A percentile compares a stretch with the other conserved stretches of the same genome.
phyloP scores from a whole-genome alignment of 2,797 vertebrate species.

The Aphelocoma californica region DNA sequence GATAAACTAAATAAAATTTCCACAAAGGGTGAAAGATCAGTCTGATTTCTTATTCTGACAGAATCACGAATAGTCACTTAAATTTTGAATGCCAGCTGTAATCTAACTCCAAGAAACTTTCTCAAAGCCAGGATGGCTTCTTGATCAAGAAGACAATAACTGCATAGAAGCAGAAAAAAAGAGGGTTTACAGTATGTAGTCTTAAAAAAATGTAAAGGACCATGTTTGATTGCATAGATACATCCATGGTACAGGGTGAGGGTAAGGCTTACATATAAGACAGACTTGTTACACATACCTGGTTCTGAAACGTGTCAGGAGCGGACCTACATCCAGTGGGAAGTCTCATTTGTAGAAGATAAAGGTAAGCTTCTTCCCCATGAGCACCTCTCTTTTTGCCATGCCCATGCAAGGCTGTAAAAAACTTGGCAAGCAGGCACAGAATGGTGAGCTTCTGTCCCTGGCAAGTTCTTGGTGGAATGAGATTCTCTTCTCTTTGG shows the following conservation, averaged over 20 bases:
- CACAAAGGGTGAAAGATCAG: slow-evolving; percentile 55
- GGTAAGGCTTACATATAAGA: background rate
- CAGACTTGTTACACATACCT: background rate
- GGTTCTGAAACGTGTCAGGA: background rate
- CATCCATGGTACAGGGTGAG: background rate
- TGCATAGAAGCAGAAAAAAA: background rate
- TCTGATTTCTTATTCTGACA: slow-evolving; percentile 71
- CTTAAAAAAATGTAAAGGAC: background rate
- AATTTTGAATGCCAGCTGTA: slow-evolving; percentile 65
- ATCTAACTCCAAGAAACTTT: background rate
- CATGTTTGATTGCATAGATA: background rate
- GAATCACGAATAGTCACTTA: slow-evolving; percentile 55
- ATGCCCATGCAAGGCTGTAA: background rate
- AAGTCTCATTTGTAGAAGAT: background rate
- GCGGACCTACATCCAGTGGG: background rate
- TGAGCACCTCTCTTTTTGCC: background rate
- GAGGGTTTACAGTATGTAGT: background rate
- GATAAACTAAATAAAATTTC: slow-evolving; percentile 73
- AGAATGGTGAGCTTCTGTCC: background rate
- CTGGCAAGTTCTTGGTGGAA: background rate
- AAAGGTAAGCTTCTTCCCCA: background rate
- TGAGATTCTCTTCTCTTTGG: background rate
- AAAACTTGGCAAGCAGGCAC: background rate
- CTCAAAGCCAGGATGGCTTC: background rate
- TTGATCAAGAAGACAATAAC: background rate